Conservation (phyloP, 2,113 vertebrate genomes). For the Eublepharis macularius region DNA sequence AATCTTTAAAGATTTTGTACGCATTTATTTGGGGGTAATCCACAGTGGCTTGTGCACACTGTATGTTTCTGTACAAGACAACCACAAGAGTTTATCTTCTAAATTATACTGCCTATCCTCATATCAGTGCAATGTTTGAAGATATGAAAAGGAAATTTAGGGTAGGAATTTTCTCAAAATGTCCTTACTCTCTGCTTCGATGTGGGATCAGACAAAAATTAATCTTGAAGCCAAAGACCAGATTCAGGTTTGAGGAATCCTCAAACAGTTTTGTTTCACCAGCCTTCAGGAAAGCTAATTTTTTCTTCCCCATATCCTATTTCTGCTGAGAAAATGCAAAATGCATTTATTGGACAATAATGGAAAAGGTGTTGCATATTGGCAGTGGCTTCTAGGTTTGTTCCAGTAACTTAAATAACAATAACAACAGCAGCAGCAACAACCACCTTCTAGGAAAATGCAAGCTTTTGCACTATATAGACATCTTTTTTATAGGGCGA, state of each 20-base stretch:
- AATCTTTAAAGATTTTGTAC: too few relatives aligned
- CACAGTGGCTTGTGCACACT: not conserved
- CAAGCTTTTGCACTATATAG: not conserved
- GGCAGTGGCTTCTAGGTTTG: not conserved
- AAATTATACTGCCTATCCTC: too few relatives aligned
- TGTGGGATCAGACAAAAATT: not conserved
- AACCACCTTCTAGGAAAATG: not conserved
- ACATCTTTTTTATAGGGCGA: not conserved
- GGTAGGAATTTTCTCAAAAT: not conserved
- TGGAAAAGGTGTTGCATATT: too few relatives aligned
- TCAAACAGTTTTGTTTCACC: not conserved
- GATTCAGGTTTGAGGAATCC: not conserved
- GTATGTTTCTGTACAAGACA: too few relatives aligned
- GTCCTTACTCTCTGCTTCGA: conserved; percentile 20
- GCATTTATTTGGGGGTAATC: too few relatives aligned
- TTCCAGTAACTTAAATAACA: not conserved
- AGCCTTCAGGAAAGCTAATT: not conserved
- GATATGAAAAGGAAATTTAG: not conserved
- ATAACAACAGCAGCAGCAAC: not conserved
- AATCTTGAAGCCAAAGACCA: not conserved
- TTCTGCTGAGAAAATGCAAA: not conserved
- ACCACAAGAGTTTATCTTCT: not conserved
- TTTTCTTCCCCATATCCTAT: too few relatives aligned
- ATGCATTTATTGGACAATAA: not conserved
- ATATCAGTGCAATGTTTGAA: not conserved